Conservation (phyloP, 2,113 vertebrate genomes). For the Cyanistes caeruleus region DNA sequence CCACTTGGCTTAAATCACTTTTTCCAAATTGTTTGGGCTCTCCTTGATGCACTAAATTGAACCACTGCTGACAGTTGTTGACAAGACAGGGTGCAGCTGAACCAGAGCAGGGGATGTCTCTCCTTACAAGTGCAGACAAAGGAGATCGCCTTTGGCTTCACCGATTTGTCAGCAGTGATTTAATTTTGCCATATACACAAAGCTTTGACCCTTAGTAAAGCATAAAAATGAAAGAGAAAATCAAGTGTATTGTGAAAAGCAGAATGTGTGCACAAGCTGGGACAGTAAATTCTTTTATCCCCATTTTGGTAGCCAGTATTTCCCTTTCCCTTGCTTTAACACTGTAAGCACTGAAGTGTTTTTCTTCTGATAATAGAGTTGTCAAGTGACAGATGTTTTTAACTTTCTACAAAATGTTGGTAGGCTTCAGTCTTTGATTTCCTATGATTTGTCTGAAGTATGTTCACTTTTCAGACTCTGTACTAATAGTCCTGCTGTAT, state of each 20-base stretch:
- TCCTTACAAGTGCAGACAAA: slow-evolving; percentile 11
- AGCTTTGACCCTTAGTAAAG: not conserved
- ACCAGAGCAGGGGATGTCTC: not conserved
- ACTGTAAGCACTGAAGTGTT: not conserved
- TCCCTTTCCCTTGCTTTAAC: not conserved
- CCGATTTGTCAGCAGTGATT: slow-evolving; percentile 25
- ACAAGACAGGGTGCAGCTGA: slow-evolving; percentile 38
- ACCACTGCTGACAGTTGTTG: not conserved
- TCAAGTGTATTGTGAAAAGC: not conserved
- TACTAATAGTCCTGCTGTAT: not conserved
- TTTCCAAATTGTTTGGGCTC: slow-evolving; percentile 14
- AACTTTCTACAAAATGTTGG: not conserved
- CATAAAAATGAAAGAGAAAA: not conserved
- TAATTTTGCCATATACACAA: not conserved
- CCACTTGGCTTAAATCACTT: not conserved
- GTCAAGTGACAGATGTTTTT: not conserved
- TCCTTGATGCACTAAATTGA: slow-evolving; percentile 8
- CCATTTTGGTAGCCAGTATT: not conserved
- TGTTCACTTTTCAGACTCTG: not conserved
- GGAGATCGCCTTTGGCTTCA: not conserved
- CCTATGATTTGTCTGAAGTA: not conserved
- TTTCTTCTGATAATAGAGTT: not conserved
- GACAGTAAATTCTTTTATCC: not conserved
- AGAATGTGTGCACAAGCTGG: not conserved
- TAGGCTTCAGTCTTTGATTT: not conserved